A percentile compares a stretch with the other conserved stretches of the same genome.
phyloP scores from a whole-genome alignment of 2,797 vertebrate species.

The Sebastes jordani region DNA sequence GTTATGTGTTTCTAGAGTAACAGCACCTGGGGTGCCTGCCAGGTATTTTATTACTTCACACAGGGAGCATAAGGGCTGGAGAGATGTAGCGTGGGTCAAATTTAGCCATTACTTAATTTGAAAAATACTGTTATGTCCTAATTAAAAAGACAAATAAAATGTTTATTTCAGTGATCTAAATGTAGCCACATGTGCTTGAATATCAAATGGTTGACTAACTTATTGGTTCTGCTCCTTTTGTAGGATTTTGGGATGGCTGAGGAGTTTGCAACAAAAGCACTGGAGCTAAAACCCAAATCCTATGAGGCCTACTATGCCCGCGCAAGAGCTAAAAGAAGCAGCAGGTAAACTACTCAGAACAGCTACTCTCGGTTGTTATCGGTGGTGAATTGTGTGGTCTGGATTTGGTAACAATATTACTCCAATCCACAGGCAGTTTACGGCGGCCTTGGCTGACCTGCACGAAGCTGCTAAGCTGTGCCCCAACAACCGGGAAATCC shows the following conservation, averaged over 20 bases:
- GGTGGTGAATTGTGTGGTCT: neutral
- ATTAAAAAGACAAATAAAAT: neutral
- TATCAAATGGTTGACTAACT: neutral
- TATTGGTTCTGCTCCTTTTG: slow-evolving; percentile 21
- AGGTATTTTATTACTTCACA: slow-evolving; percentile 13
- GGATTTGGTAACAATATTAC: neutral
- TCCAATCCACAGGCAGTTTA: slow-evolving; percentile 86
- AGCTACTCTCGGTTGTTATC: neutral
- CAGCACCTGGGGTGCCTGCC: neutral
- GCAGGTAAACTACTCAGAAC: slow-evolving; percentile 86
- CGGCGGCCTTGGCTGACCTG: slow-evolving; percentile 91
- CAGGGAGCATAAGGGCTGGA: neutral
- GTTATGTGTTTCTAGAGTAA: slow-evolving; percentile 6
- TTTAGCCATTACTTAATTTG: neutral
- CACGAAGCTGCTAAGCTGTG: slow-evolving; percentile 93
- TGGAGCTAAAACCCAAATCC: slow-evolving; percentile 97
- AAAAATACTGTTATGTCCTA: slow-evolving; percentile 6
- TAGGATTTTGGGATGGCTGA: slow-evolving; percentile 99
- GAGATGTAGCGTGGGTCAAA: neutral
- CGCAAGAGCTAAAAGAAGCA: slow-evolving; percentile 97
- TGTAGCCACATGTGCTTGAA: neutral
- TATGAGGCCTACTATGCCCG: slow-evolving; percentile 97
- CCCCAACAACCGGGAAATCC: slow-evolving; percentile 94
- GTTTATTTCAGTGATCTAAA: neutral
- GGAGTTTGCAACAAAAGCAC: slow-evolving; percentile 96